These are phyloP conservation scores for Ophthalmolycus amberensis DNA, from an alignment of 2,113 vertebrate species.

Conservation along the genomic window DNA sequence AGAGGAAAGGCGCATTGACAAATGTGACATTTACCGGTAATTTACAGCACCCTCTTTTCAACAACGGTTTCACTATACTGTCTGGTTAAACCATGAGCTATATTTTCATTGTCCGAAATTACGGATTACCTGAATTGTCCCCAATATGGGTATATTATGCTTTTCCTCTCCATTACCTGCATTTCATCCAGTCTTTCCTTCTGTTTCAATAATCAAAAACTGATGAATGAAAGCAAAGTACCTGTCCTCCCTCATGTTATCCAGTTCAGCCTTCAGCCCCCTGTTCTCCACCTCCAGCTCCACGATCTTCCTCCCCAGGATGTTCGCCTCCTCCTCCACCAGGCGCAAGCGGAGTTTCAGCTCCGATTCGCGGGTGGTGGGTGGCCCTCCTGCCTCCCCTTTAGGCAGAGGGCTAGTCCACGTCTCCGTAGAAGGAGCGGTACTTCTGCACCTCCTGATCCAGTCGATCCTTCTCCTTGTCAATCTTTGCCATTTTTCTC, in stretches of 20 bases:
- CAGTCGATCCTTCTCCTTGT: conserved; percentile 98
- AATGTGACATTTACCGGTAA: neutral
- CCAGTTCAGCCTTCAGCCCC: conserved; percentile 96
- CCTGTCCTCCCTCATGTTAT: conserved; percentile 95
- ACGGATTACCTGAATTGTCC: neutral
- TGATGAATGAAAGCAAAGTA: conserved; percentile 55
- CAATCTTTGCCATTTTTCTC: conserved; percentile 99
- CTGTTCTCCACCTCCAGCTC: conserved; percentile 98
- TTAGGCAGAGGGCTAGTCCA: conserved; percentile 98
- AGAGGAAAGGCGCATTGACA: neutral
- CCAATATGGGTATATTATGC: no score
- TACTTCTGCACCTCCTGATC: conserved; percentile 98
- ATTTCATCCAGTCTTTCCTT: neutral
- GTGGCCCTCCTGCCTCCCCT: conserved; percentile 96
- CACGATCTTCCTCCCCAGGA: conserved; percentile 97
- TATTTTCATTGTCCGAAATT: neutral
- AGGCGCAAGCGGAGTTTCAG: conserved; percentile 95
- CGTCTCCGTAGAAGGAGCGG: conserved; percentile 95
- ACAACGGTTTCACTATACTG: neutral
- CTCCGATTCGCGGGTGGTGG: conserved; percentile 96
- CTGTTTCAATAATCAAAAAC: neutral
- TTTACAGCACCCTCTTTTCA: neutral
- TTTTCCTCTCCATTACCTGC: neutral
- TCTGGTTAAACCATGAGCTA: neutral
- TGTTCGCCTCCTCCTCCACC: conserved; percentile 99